A percentile compares a stretch with the other conserved stretches of the same genome.
phyloP scores from a whole-genome alignment of 2,113 vertebrate genomes.

The Bungarus multicinctus region DNA sequence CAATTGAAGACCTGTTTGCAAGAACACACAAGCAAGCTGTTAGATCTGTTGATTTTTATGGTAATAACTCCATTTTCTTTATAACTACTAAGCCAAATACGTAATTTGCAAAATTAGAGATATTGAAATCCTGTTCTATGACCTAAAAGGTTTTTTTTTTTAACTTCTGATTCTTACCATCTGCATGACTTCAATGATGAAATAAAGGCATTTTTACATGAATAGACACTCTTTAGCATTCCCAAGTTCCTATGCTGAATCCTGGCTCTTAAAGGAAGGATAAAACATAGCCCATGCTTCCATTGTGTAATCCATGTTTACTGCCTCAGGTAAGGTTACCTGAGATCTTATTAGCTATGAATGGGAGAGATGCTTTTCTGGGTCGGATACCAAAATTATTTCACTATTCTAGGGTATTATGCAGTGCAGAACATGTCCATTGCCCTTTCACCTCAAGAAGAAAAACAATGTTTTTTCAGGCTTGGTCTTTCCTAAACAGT shows the following conservation, averaged over 20 bases:
- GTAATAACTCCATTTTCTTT: constrained; percentile 29
- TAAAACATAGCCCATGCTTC: not conserved
- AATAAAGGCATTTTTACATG: not conserved
- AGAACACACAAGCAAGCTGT: constrained; percentile 41
- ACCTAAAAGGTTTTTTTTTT: not conserved
- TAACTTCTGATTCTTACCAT: not conserved
- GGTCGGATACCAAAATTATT: not conserved
- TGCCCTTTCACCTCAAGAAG: not conserved
- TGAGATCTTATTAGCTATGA: not conserved
- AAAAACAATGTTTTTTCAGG: not conserved
- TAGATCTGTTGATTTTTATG: constrained; percentile 24
- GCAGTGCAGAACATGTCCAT: not conserved
- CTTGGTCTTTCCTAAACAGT: not conserved
- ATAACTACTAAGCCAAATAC: not conserved
- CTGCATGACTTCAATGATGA: not conserved
- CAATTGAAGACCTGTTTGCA: constrained; percentile 67
- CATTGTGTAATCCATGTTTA: not conserved
- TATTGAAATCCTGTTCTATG: not conserved
- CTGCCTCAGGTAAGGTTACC: not conserved
- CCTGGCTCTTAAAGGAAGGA: not conserved
- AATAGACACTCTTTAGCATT: not conserved
- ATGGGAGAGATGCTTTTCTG: not conserved
- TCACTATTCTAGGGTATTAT: not conserved
- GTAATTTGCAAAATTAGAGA: not conserved
- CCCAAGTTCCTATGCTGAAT: not conserved